phyloP scores from a whole-genome alignment of 2,888 invertebrate genomes.

The Leucophenga maculata region DNA sequence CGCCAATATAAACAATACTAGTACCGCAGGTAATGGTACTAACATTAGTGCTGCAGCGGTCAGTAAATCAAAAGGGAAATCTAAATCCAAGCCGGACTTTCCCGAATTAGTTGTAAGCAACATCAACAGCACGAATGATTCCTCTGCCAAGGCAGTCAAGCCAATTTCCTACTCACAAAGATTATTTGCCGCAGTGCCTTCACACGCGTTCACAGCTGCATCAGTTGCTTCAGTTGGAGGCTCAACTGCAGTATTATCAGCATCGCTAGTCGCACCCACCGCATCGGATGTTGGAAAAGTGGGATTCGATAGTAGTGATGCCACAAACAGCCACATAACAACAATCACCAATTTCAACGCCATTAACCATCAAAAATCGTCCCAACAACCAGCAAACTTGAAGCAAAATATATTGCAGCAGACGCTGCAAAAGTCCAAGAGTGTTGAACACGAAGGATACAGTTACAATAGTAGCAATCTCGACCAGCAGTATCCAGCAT shows the following conservation, averaged over 20 bases:
- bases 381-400: constrained; percentile 8
- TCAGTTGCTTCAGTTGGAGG: background rate
- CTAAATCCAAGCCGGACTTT: constrained; percentile 54
- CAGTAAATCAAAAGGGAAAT: constrained; percentile 39
- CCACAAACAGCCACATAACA: constrained; percentile 21
- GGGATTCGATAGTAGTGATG: no score
- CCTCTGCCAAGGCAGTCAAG: constrained; percentile 35
- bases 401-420: constrained; percentile 42
- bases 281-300: background rate
- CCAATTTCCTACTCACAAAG: constrained; percentile 61
- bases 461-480: constrained; percentile 67
- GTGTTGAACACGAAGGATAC: constrained; percentile 68
- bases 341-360: constrained; percentile 7
- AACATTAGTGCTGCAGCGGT: background rate
- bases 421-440: constrained; percentile 70
- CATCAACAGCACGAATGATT: constrained; percentile 4
- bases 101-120: constrained; percentile 52
- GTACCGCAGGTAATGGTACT: background rate
- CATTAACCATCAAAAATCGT: constrained; percentile 23
- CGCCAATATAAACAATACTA: background rate
- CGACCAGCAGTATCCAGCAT: constrained; percentile 72
- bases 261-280: background rate
- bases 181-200: constrained; percentile 41
- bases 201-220: constrained; percentile 21
- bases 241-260: background rate